Percentiles rank a stretch among this genome's conserved stretches.
Evolutionary conservation across 2,797 vertebrate species (phyloP).

Genomic region (Pangasius krempfi): DNA sequence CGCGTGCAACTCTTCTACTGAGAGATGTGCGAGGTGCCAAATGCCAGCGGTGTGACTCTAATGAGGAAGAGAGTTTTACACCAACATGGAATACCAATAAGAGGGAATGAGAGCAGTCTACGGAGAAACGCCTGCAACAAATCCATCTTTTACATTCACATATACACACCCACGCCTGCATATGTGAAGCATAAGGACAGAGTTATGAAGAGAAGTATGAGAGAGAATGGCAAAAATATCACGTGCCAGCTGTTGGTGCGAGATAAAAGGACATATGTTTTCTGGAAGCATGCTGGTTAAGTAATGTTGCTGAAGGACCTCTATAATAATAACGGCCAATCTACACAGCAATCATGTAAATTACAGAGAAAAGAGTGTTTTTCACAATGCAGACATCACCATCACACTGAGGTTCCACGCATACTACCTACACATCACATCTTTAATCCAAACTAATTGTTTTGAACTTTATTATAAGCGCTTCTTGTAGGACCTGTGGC

Average conservation of each 20-base stretch:
- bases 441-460: neutral
- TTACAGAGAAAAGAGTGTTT: neutral
- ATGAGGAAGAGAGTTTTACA: conserved; percentile 11
- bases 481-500: neutral
- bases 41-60: conserved; percentile 30
- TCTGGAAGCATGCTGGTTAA: neutral
- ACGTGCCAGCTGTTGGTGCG: neutral
- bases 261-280: neutral
- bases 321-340: neutral
- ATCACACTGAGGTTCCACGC: neutral
- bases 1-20: neutral
- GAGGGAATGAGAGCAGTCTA: neutral
- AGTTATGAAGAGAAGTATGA: neutral
- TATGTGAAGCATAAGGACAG: neutral
- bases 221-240: neutral
- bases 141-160: neutral
- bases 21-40: conserved; percentile 25
- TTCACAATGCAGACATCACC: neutral
- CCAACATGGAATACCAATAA: neutral
- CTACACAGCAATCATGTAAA: neutral
- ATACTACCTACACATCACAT: neutral
- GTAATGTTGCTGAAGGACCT: neutral
- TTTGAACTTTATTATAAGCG: neutral
- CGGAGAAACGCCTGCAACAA: neutral
- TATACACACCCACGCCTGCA: neutral